These are phyloP conservation scores for Pachycephala philippinensis DNA, from an alignment of 2,113 vertebrate species.

Conservation along the genomic window DNA sequence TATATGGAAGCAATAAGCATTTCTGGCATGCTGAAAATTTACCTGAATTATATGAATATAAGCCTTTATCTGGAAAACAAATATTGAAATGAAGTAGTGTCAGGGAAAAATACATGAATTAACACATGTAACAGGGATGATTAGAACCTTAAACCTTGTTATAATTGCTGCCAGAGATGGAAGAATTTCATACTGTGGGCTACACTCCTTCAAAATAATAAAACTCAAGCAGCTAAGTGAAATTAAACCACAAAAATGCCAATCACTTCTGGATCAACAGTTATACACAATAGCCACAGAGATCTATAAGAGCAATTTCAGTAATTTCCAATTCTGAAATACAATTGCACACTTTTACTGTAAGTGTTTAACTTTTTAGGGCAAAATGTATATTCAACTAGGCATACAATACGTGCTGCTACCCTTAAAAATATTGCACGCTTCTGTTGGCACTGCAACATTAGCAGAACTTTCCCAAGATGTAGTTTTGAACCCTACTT, in stretches of 20 bases:
- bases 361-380: background rate
- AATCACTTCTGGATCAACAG: background rate
- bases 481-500: background rate
- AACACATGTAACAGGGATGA: conserved; percentile 54
- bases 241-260: conserved; percentile 40
- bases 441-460: background rate
- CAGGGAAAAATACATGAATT: conserved; percentile 63
- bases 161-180: background rate
- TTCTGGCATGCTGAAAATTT: conserved; percentile 76
- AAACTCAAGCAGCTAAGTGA: background rate
- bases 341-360: background rate
- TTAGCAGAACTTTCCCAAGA: background rate
- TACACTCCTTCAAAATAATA: background rate
- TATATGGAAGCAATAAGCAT: conserved; percentile 62
- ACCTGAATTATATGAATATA: conserved; percentile 93
- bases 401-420: background rate
- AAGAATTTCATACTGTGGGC: background rate
- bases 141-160: conserved; percentile 23
- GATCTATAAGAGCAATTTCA: background rate
- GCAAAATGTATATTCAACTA: background rate
- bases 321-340: background rate
- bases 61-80: conserved; percentile 90
- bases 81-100: conserved; percentile 78
- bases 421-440: background rate
- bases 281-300: background rate